Base-by-base conservation (phyloP, 2,797 vertebrate genomes). In the Ptychobarbus kaznakovi region DNA sequence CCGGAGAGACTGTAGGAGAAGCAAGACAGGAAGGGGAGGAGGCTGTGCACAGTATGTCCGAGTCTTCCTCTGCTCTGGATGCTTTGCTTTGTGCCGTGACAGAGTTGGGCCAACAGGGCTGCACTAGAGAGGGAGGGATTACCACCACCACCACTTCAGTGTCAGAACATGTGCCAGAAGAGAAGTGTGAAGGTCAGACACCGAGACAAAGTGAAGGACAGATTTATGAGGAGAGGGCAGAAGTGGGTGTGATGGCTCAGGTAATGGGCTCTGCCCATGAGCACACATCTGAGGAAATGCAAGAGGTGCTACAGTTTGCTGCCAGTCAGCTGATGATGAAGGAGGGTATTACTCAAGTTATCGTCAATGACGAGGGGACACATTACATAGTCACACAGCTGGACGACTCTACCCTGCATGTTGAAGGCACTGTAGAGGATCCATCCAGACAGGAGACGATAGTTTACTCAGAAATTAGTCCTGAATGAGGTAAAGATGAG, bases 311-410 rank as follows among this genome's bases (percentile, higher is more conserved):
- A 51, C 97, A 99, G 94, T 96, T 99, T 4, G 96, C 98, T 0
- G 97, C 98, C 0, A 94, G 96, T 80, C 97, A 98, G 90, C 92
- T 97, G 89, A 95, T 98, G 93, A 94, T 98, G 92, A 97, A 97
- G 90, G 97, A 99, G 78, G 97, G 98, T 3, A 93, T 99, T 65
- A 97, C 97, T 22, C 98, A 98, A 92, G 96, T 99, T 86, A 97
- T 99, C 15, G 95, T 99, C 89, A 98, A 98, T 25, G 96, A 97
- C 28, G 97, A 98, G 87, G 98, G 97, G 16, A 99, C 97, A 0
- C 98, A 99, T 93, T 99, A 98, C 91, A 97, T 99, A 0, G 97
- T 99, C 85, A 98, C 98, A 0, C 97, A 97, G 92, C 92, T 99
- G 92, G 96, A 97, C 22, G 94, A 97, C 4, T 94, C 94, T 49